Evolutionary conservation across 2,797 vertebrate species (phyloP), one percentile per base, ranked within the genome.

Genomic region (Gymnopithys bicolor): DNA sequence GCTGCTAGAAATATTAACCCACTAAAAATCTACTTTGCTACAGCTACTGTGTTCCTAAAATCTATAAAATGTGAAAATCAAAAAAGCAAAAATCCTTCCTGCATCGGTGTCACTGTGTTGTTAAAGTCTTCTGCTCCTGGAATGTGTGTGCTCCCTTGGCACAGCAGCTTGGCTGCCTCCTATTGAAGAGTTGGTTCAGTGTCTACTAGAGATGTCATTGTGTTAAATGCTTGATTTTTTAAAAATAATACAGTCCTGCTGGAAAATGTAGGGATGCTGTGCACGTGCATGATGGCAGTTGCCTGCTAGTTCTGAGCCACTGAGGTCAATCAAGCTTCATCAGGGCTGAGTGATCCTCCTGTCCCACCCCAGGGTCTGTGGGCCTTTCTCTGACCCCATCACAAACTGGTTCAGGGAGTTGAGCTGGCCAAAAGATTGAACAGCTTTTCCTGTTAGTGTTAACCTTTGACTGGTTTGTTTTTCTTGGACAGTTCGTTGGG

Each of bases 251-350:
- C 9, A 27, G 19, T 82, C 33, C 53, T 68, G 32, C 46, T 35
- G 27, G 33, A 79, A 48, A 52, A 43, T n/a, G 3, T 8, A 13
- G 1, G 7, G 25, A 7, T 37, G 24, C 51, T 17, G 2, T 39
- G 17, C 18, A 1, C 10, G 12, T 71, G 21, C 10, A 2, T 19
- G 45, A 11, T 25, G 45, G 55, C 59, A 75, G n/a, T 25, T 81
- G 13, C 7, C 27, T 79, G 30, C 25, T 78, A 18, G n/a, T 56
- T 88, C 35, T 80, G 56, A 62, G 75, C 22, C 48, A 46, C 48
- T 2, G 17, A 75, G 55, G 9, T n/a, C 2, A 0, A 28, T 58
- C 46, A 69, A 51, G 32, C 16, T 56, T 68, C 1, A 2, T 45
- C 13, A 19, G 39, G 48, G 49, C 39, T 78, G 13, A 75, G 58